Conservation (phyloP, 2,113 vertebrate species). For the Xenopus borealis region DNA sequence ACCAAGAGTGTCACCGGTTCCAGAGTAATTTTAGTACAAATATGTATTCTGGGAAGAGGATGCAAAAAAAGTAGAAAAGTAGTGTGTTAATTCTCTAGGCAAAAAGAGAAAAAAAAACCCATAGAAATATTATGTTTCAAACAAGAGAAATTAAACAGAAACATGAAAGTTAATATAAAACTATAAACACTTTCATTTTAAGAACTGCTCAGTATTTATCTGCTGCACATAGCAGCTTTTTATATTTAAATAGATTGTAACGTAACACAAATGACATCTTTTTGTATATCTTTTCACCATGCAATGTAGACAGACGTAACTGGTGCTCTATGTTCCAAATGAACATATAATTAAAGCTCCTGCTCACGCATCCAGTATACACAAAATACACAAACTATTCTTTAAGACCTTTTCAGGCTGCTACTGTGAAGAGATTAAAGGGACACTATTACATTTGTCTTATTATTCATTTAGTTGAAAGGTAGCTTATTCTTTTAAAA, state of each 20-base stretch:
- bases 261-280: conserved; percentile 49
- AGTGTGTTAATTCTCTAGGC: conserved; percentile 63
- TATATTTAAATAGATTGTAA: conserved; percentile 46
- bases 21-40: conserved; percentile 70
- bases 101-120: conserved; percentile 55
- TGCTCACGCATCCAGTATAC: not conserved
- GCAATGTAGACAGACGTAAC: too few relatives aligned
- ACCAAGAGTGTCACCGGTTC: conserved; percentile 67
- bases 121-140: conserved; percentile 63
- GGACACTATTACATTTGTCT: too few relatives aligned
- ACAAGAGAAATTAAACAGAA: conserved; percentile 58
- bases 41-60: conserved; percentile 64
- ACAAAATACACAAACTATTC: conserved; percentile 40
- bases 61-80: conserved; percentile 65
- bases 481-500: too few relatives aligned
- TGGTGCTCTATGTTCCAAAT: too few relatives aligned
- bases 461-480: too few relatives aligned
- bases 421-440: too few relatives aligned
- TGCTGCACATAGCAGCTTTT: conserved; percentile 23
- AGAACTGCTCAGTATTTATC: conserved; percentile 18
- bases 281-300: not conserved
- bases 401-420: conserved; percentile 34
- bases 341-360: too few relatives aligned
- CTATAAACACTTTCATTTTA: conserved; percentile 63
- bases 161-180: conserved; percentile 61